These are phyloP conservation scores for Erpetoichthys calabaricus DNA, from an alignment of 2,797 vertebrate species.

Conservation along the genomic window DNA sequence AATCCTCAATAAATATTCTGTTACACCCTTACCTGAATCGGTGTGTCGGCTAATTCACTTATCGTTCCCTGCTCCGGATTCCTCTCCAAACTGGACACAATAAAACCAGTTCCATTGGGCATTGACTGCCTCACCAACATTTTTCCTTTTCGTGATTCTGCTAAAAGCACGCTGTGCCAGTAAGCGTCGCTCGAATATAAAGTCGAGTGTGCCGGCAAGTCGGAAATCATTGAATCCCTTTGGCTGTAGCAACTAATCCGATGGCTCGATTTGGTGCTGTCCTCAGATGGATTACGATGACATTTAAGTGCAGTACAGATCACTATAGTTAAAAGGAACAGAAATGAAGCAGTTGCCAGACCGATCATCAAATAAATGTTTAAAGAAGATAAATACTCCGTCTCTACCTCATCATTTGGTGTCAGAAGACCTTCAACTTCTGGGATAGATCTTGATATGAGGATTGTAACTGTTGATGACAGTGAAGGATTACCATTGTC, in stretches of 20 bases:
- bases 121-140: constrained; percentile 21
- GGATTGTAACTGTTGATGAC: constrained; percentile 71
- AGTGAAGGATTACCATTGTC: constrained; percentile 79
- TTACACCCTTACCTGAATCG: constrained; percentile 12
- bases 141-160: constrained; percentile 23
- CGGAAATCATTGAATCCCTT: constrained; percentile 16
- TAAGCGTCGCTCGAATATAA: constrained; percentile 18
- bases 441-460: constrained; percentile 38
- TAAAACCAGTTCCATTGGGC: constrained; percentile 20
- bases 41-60: constrained; percentile 18
- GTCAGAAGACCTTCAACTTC: constrained; percentile 10
- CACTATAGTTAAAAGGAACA: constrained; percentile 12
- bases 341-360: constrained; percentile 7
- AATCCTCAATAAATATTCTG: too few relatives aligned
- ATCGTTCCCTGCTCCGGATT: constrained; percentile 15
- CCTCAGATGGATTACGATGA: constrained; percentile 1
- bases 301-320: constrained; percentile 24
- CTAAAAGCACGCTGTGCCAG: constrained; percentile 20
- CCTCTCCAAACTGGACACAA: constrained; percentile 15
- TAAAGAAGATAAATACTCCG: constrained; percentile 15
- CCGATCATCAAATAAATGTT: constrained; percentile 18
- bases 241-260: constrained; percentile 23
- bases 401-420: constrained; percentile 9
- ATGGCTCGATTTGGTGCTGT: constrained; percentile 4
- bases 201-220: constrained; percentile 19